Conservation (phyloP, 2,888 invertebrate species). For the Apoderus coryli region DNA sequence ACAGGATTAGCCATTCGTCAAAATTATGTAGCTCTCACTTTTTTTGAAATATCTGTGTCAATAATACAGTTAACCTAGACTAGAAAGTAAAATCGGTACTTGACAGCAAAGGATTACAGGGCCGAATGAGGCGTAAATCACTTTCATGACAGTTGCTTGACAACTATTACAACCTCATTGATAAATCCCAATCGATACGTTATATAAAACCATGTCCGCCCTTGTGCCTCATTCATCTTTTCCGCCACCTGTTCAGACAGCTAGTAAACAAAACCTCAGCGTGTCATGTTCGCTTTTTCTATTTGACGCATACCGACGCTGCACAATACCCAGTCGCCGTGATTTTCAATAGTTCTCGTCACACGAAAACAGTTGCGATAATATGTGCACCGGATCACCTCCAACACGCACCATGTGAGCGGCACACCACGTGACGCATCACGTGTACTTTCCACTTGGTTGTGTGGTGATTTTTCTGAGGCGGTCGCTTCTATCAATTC, state of each 20-base stretch:
- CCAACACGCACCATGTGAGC: background rate
- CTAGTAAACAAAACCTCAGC: slow-evolving; percentile 21
- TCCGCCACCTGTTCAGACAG: slow-evolving; percentile 25
- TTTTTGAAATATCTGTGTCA: too few relatives aligned
- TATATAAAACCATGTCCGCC: slow-evolving; percentile 17
- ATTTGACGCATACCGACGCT: too few relatives aligned
- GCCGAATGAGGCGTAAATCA: too few relatives aligned
- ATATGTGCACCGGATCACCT: slow-evolving; percentile 21
- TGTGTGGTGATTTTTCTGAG: slow-evolving; percentile 14
- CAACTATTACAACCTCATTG: too few relatives aligned
- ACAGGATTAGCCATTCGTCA: too few relatives aligned
- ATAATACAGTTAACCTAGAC: too few relatives aligned
- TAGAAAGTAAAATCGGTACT: too few relatives aligned
- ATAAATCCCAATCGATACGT: slow-evolving; percentile 22
- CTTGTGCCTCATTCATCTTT: slow-evolving; percentile 24
- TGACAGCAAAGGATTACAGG: too few relatives aligned
- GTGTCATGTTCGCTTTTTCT: slow-evolving; percentile 21
- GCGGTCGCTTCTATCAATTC: slow-evolving; percentile 27
- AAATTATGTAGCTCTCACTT: too few relatives aligned
- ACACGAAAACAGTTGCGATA: slow-evolving; percentile 19
- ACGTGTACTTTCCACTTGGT: slow-evolving; percentile 3
- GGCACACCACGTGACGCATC: slow-evolving; percentile 3
- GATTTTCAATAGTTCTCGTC: slow-evolving; percentile 23
- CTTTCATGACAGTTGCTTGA: too few relatives aligned
- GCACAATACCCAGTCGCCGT: too few relatives aligned